Evolutionary conservation across 1,140 invertebrate species (phyloP).

Genomic region (Neodiprion pinetum): DNA sequence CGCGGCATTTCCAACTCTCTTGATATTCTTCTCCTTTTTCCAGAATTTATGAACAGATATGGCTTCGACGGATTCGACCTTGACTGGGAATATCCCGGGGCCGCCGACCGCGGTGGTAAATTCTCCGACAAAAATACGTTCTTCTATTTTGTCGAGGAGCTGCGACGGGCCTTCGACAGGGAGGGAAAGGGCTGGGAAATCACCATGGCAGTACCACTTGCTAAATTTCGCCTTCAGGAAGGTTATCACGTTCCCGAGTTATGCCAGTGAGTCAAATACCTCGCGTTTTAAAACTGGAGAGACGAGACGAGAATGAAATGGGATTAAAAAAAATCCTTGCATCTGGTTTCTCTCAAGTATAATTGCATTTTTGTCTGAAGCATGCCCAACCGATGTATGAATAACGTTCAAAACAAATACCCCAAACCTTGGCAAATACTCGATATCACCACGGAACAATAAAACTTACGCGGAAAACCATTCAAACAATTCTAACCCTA

Average conservation of each 20-base stretch:
- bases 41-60: slow-evolving; percentile 78
- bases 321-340: neutral
- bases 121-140: slow-evolving; percentile 85
- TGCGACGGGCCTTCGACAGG: slow-evolving; percentile 78
- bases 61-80: slow-evolving; percentile 84
- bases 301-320: neutral
- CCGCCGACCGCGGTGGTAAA: slow-evolving; percentile 82
- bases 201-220: slow-evolving; percentile 86
- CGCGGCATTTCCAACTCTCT: neutral
- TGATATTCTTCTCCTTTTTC: slow-evolving; percentile 25
- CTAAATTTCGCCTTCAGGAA: slow-evolving; percentile 84
- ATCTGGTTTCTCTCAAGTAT: no score
- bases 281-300: slow-evolving; percentile 2
- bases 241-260: slow-evolving; percentile 89
- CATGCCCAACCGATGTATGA: no score
- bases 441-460: no score
- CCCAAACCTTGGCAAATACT: no score
- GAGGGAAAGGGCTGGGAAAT: slow-evolving; percentile 82
- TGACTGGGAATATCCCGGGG: slow-evolving; percentile 89
- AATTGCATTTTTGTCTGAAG: no score
- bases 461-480: no score
- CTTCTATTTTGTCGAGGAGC: slow-evolving; percentile 83
- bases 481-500: no score
- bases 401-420: no score
- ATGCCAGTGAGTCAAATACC: slow-evolving; percentile 73